These are phyloP conservation scores for Panzeria rudis DNA, from an alignment of 2,888 invertebrate species.

Conservation along the genomic window DNA sequence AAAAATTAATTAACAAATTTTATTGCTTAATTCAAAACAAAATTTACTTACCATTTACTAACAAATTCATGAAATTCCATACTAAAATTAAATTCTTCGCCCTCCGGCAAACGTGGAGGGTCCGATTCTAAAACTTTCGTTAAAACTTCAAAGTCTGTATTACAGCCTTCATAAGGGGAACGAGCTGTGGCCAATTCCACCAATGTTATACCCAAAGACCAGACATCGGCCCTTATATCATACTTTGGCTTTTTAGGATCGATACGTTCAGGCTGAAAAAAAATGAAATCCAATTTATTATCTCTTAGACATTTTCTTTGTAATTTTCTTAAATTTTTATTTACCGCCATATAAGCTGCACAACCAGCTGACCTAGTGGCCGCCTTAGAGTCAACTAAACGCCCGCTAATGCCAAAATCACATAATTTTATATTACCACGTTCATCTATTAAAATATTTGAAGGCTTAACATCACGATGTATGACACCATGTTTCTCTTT, in stretches of 20 bases:
- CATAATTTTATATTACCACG: constrained; percentile 98
- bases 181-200: constrained; percentile 98
- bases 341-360: constrained; percentile 99
- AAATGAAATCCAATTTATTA: constrained; percentile 1
- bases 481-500: constrained; percentile 99
- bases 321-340: constrained; percentile 78
- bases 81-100: constrained; percentile 87
- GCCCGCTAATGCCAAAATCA: constrained; percentile 99
- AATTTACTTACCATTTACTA: constrained; percentile 89
- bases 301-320: background rate
- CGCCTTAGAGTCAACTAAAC: constrained; percentile 98
- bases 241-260: constrained; percentile 97
- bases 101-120: constrained; percentile 93
- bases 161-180: constrained; percentile 97
- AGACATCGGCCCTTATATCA: constrained; percentile 99
- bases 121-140: constrained; percentile 95
- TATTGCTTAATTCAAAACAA: constrained; percentile 72
- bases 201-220: constrained; percentile 98
- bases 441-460: constrained; percentile 98
- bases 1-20: background rate
- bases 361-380: constrained; percentile 98
- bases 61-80: constrained; percentile 96
- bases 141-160: constrained; percentile 98
- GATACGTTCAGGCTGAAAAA: constrained; percentile 95
- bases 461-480: constrained; percentile 99